A percentile compares a stretch with the other conserved stretches of the same genome.
Conservation (phyloP, 2,113 vertebrate genomes). For the Equus przewalskii region DNA sequence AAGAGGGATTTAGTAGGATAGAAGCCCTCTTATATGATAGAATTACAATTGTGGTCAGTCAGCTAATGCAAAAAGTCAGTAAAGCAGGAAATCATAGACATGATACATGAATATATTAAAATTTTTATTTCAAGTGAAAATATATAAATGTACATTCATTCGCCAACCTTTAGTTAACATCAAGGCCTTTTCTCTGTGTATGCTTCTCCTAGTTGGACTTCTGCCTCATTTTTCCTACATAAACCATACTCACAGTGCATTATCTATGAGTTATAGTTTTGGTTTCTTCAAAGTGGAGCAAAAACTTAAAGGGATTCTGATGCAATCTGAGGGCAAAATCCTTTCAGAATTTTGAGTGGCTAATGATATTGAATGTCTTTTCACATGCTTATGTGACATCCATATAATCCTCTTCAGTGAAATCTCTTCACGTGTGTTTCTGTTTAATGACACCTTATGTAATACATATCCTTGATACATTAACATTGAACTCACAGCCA, state of each 20-base stretch:
- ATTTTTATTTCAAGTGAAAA: constrained; percentile 45
- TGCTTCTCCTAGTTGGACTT: not conserved
- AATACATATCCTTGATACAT: not conserved
- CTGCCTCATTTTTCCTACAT: constrained; percentile 8
- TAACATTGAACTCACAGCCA: constrained; percentile 4
- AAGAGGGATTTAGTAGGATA: not conserved
- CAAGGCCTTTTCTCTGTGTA: constrained; percentile 5
- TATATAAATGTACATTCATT: constrained; percentile 9
- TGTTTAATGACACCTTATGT: not conserved
- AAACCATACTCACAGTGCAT: not conserved
- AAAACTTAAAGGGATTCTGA: constrained; percentile 11
- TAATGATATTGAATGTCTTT: not conserved
- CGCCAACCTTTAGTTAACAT: not conserved
- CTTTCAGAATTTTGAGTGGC: constrained; percentile 35
- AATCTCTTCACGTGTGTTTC: not conserved
- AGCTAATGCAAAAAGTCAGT: not conserved
- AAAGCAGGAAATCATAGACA: not conserved
- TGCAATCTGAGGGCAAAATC: not conserved
- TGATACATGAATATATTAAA: constrained; percentile 27
- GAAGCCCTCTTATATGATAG: not conserved
- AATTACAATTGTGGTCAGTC: not conserved
- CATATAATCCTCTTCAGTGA: not conserved
- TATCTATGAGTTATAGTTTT: not conserved
- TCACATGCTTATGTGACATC: not conserved
- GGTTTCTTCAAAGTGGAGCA: constrained; percentile 33